These are phyloP conservation scores for Hormiphora californensis DNA, from an alignment of 37 sponge, comb jelly and placozoan genomes.

Conservation along the genomic window DNA sequence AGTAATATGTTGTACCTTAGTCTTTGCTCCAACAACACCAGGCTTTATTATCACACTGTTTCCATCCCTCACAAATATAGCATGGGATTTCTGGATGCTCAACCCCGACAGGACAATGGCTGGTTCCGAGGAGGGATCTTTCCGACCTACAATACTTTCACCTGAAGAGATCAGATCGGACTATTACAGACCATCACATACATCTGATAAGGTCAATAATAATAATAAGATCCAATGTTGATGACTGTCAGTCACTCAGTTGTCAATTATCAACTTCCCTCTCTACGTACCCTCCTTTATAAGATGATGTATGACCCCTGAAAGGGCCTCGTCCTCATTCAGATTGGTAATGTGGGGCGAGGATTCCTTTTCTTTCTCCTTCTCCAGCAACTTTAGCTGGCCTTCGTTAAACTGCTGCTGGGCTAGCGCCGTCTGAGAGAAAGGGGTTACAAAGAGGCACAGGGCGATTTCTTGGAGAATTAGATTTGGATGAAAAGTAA, in stretches of 20 bases:
- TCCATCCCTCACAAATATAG: not conserved
- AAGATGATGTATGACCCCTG: conserved; percentile 56
- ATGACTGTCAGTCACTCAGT: no score
- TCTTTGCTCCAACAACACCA: conserved; percentile 55
- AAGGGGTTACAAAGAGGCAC: no score
- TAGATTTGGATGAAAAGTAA: no score
- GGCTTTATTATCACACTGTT: conserved; percentile 17
- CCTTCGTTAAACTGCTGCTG: conserved; percentile 47
- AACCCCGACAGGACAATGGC: not conserved
- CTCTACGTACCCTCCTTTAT: conserved; percentile 51
- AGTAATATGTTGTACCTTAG: conserved; percentile 37
- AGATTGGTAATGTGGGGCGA: conserved; percentile 54
- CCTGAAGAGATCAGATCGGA: not conserved
- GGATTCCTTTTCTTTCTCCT: not conserved
- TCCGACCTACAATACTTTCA: not conserved
- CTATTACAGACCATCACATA: no score
- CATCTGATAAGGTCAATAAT: no score
- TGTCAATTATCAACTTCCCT: not conserved
- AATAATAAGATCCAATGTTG: no score
- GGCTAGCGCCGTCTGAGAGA: conserved; percentile 36
- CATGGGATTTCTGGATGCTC: conserved; percentile 23
- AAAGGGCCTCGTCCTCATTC: conserved; percentile 51
- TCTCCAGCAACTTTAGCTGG: not conserved
- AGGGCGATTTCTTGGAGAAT: no score
- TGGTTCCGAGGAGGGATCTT: not conserved